phyloP scores from a whole-genome alignment of 1,140 invertebrate genomes.

The Zaprionus davidi region DNA sequence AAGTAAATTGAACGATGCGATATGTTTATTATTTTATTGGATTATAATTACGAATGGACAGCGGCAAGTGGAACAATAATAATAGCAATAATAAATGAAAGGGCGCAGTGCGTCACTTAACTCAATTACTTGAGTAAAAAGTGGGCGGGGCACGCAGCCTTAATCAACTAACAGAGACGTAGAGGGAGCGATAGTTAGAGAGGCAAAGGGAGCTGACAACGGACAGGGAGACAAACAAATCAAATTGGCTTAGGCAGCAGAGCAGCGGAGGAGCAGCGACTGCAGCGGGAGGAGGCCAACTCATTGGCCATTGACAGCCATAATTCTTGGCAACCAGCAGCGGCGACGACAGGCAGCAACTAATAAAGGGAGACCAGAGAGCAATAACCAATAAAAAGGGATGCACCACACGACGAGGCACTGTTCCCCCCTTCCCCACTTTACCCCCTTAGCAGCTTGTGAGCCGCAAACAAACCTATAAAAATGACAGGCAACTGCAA shows the following conservation, averaged over 20 bases:
- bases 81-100: conserved; percentile 35
- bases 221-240: conserved; percentile 66
- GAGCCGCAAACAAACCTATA: conserved; percentile 77
- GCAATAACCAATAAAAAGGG: conserved; percentile 49
- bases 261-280: neutral
- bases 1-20: conserved; percentile 76
- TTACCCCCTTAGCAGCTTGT: conserved; percentile 14
- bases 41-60: conserved; percentile 69
- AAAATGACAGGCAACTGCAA: conserved; percentile 80
- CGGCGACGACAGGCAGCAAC: conserved; percentile 58
- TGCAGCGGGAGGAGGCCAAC: conserved; percentile 7
- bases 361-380: conserved; percentile 64
- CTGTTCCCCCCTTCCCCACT: neutral
- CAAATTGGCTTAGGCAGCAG: conserved; percentile 63
- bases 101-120: conserved; percentile 47
- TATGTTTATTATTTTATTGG: conserved; percentile 81
- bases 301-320: conserved; percentile 60
- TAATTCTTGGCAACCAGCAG: conserved; percentile 61
- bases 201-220: neutral
- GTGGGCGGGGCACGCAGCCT: conserved; percentile 32
- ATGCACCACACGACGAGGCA: conserved; percentile 10
- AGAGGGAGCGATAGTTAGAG: no score
- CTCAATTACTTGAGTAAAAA: conserved; percentile 51
- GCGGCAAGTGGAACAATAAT: conserved; percentile 25
- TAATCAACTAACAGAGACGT: conserved; percentile 33